phyloP scores from a whole-genome alignment of 2,888 invertebrate genomes.

The Acheta domesticus region DNA sequence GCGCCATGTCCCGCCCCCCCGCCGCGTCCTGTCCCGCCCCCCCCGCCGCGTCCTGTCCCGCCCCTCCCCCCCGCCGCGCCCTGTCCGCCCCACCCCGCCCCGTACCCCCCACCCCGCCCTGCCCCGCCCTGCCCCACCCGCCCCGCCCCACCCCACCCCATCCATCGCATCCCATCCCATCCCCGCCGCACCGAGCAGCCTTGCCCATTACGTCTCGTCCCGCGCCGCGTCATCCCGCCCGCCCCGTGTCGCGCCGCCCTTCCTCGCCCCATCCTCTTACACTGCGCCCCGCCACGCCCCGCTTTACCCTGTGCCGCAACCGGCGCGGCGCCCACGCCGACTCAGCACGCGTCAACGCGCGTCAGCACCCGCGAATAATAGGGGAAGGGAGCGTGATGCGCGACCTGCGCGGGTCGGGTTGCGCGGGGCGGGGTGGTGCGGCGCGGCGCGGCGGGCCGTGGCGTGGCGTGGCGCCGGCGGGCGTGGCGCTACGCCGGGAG shows the following conservation, averaged over 20 bases:
- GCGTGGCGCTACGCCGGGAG: too few relatives aligned
- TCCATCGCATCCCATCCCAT: not conserved
- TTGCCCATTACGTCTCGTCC: too few relatives aligned
- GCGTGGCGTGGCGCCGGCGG: too few relatives aligned
- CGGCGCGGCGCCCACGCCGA: not conserved
- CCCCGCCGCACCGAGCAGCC: not conserved
- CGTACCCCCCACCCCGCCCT: not conserved
- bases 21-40: not conserved
- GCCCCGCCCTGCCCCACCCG: too few relatives aligned
- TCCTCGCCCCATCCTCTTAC: not conserved
- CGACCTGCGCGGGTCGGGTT: not conserved
- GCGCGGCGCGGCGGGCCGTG: not conserved
- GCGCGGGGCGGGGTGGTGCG: not conserved
- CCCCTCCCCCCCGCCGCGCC: not conserved
- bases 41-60: not conserved
- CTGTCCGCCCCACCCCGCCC: not conserved
- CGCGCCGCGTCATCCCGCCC: not conserved
- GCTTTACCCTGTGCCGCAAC: too few relatives aligned
- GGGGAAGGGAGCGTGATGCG: conserved; percentile 2
- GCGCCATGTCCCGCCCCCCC: too few relatives aligned
- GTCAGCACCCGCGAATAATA: not conserved
- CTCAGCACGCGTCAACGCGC: not conserved
- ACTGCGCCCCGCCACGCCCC: not conserved
- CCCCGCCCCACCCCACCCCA: not conserved
- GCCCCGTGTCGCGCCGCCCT: not conserved